Evolutionary conservation across 2,797 vertebrate genomes (phyloP), one percentile per base, ranked within the genome.

Genomic region (Sebastes kiyomatsui): DNA sequence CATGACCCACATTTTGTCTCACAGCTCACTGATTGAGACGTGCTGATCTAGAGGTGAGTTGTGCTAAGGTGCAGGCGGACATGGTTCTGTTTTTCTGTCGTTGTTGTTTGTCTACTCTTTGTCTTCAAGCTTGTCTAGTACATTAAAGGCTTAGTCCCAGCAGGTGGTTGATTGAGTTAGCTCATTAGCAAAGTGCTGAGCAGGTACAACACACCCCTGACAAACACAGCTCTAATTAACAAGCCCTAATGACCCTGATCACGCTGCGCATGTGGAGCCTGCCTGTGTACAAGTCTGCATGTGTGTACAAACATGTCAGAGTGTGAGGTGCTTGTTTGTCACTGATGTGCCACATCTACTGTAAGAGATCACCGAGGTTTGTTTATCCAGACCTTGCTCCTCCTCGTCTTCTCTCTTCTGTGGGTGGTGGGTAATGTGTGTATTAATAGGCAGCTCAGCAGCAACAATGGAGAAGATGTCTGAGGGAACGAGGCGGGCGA

Each of bases 171-270:
- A 93, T 90, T 93, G 92, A 92, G 90, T 93, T 86, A 91, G 90
- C 88, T 94, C 93, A 94, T 94, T 94, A 93, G 87, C 83, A 91
- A 94, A 93, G 88, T 90, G 93, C 91, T 93, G 90, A 94, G 91
- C 88, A 93, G 91, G 91, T 93, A 93, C 82, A 88, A 91, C 84
- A 90, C 74, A 85, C 67, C 83, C 62, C 88, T 89, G 83, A 92
- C 83, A 86, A 93, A 93, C 89, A 91, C 77, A 67, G 80, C 88
- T 93, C 88, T 94, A 94, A 95, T 95, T 95, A 95, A 94, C 91
- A 81, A 93, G 85, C 87, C 42, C 75, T 93, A 93, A 93, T 93
- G 90, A 87, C 87, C 85, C 79, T 22, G 87, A 88, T 90, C 83
- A 80, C 32, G 85, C 72, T 79, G 88, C 2, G 66, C 49, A 46